A percentile compares a stretch with the other conserved stretches of the same genome.
phyloP scores from a whole-genome alignment of 92 coral and sea anemone genomes.

The Palythoa grandiflora region DNA sequence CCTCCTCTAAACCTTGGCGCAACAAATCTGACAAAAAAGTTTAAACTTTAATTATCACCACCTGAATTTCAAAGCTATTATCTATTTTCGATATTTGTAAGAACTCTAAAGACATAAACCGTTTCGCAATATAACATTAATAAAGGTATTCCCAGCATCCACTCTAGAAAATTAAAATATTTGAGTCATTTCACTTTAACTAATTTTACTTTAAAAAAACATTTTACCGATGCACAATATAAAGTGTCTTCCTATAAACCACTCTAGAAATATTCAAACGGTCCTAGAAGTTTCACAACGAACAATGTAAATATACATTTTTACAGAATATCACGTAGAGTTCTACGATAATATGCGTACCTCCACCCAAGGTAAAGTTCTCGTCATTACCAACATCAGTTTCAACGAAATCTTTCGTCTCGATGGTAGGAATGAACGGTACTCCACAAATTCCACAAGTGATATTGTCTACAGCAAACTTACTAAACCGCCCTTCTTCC shows the following conservation, averaged over 20 bases:
- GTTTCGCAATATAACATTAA: no score
- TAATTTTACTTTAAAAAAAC: no score
- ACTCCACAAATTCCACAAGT: slow-evolving; percentile 85
- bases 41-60: background rate
- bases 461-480: slow-evolving; percentile 75
- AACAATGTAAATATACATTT: background rate
- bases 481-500: slow-evolving; percentile 56
- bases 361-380: slow-evolving; percentile 13
- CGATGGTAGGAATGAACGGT: background rate
- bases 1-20: slow-evolving; percentile 13
- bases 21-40: background rate
- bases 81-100: background rate
- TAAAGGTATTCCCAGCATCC: no score
- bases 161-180: no score
- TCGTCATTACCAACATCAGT: background rate
- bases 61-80: background rate
- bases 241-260: no score
- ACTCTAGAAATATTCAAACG: no score
- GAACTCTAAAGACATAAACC: no score
- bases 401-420: background rate
- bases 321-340: background rate
- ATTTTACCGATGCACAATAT: no score
- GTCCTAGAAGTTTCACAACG: background rate
- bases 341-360: background rate
- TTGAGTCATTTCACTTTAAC: no score